A percentile compares a stretch with the other conserved stretches of the same genome.
Evolutionary conservation across 2,797 vertebrate species (phyloP).

Genomic region (Coregonus suidteri): DNA sequence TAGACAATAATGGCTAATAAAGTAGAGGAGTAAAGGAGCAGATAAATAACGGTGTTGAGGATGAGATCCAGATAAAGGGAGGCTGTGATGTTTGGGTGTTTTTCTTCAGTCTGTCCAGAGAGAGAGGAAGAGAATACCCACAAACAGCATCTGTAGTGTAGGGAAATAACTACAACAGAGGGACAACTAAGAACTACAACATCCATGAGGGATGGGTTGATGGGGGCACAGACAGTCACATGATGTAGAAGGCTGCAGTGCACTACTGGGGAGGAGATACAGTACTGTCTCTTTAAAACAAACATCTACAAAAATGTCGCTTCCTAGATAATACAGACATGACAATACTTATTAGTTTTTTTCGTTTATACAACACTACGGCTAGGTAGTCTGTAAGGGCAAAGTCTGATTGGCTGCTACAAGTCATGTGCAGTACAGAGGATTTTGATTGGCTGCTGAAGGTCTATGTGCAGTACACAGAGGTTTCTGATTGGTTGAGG

Average conservation of each 20-base stretch:
- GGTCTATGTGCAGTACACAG: constrained; percentile 66
- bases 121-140: constrained; percentile 30
- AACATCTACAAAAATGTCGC: constrained; percentile 84
- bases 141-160: constrained; percentile 22
- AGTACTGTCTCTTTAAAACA: constrained; percentile 98
- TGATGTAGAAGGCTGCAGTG: not conserved
- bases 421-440: constrained; percentile 71
- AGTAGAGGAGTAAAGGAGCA: constrained; percentile 24
- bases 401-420: constrained; percentile 73
- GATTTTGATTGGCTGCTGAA: constrained; percentile 54
- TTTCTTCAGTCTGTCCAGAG: constrained; percentile 32
- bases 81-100: constrained; percentile 56
- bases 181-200: constrained; percentile 41
- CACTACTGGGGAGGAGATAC: constrained; percentile 43
- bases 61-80: constrained; percentile 26
- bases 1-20: constrained; percentile 11
- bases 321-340: constrained; percentile 94
- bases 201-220: constrained; percentile 37
- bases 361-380: constrained; percentile 87
- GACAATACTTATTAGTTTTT: constrained; percentile 87
- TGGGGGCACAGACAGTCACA: constrained; percentile 10
- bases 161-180: constrained; percentile 14
- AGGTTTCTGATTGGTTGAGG: constrained; percentile 80
- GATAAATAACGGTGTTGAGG: constrained; percentile 26
- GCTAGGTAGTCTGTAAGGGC: constrained; percentile 88